phyloP scores from a whole-genome alignment of 2,113 vertebrate genomes.

The Paedocypris sp. region DNA sequence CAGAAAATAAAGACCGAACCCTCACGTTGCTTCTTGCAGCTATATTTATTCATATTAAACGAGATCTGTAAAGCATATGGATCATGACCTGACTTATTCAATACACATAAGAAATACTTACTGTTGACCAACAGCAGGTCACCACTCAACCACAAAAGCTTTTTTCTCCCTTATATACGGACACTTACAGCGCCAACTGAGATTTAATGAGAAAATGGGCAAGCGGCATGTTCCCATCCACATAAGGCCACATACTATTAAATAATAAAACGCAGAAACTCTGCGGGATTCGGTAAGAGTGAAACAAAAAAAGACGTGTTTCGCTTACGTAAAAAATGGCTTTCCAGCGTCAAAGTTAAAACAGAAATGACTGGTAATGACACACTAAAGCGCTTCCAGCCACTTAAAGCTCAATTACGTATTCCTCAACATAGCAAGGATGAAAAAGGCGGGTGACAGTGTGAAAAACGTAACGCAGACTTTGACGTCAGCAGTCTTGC shows the following conservation, averaged over 20 bases:
- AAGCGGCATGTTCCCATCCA: conserved; percentile 17
- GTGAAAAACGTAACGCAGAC: neutral
- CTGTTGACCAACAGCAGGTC: too few species aligned
- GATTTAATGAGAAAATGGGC: conserved; percentile 33
- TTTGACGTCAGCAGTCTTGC: neutral
- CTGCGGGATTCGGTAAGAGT: neutral
- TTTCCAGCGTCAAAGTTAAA: conserved; percentile 16
- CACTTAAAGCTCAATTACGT: conserved; percentile 6
- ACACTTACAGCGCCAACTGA: too few species aligned
- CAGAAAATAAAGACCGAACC: too few species aligned
- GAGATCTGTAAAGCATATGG: too few species aligned
- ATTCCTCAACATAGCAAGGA: neutral
- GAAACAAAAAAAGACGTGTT: neutral
- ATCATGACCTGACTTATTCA: too few species aligned
- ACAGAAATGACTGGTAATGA: conserved; percentile 20
- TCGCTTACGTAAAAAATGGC: neutral
- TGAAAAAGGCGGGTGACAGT: neutral
- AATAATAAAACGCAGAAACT: conserved; percentile 27
- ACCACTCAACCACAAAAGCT: too few species aligned
- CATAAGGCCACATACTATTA: conserved; percentile 11
- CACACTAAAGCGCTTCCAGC: conserved; percentile 19
- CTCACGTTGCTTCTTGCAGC: too few species aligned
- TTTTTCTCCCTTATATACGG: too few species aligned
- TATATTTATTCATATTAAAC: too few species aligned
- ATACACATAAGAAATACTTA: too few species aligned